Evolutionary conservation across 2,797 vertebrate genomes (phyloP).

Genomic region (Hafferia zeledoni): DNA sequence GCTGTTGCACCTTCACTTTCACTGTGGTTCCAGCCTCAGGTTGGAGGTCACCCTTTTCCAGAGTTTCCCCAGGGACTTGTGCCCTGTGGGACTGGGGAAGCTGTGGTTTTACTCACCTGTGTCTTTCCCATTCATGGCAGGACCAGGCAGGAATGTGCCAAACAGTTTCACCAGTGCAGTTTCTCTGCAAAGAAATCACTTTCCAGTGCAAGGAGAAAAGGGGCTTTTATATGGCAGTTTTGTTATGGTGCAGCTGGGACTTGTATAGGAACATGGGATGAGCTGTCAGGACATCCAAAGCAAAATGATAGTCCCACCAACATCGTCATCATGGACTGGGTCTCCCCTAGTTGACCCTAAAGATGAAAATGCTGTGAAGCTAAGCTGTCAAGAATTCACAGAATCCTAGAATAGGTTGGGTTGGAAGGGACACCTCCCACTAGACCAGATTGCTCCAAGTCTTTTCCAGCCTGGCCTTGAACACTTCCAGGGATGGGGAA

Average conservation of each 20-base stretch:
- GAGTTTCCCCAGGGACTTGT: fast-evolving
- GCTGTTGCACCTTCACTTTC: background rate
- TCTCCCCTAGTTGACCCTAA: background rate
- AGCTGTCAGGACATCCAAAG: background rate
- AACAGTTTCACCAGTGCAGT: background rate
- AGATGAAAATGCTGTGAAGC: background rate
- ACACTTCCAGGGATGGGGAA: background rate
- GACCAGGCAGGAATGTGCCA: background rate
- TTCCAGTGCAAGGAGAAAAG: background rate
- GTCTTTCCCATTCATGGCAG: background rate
- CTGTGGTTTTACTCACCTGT: background rate
- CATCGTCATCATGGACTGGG: background rate
- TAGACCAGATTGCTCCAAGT: background rate
- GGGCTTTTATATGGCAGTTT: background rate
- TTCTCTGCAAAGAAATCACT: background rate
- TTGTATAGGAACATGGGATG: fast-evolving
- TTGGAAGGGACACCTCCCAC: background rate
- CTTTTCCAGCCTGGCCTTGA: background rate
- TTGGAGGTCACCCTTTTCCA: fast-evolving
- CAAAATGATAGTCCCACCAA: background rate
- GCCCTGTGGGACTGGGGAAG: background rate
- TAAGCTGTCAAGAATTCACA: background rate
- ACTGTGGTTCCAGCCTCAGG: fast-evolving
- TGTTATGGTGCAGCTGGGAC: background rate
- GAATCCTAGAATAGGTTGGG: background rate